These are phyloP conservation scores for Helobdella robusta DNA, from an alignment of 2,888 invertebrate genomes.

Conservation along the genomic window DNA sequence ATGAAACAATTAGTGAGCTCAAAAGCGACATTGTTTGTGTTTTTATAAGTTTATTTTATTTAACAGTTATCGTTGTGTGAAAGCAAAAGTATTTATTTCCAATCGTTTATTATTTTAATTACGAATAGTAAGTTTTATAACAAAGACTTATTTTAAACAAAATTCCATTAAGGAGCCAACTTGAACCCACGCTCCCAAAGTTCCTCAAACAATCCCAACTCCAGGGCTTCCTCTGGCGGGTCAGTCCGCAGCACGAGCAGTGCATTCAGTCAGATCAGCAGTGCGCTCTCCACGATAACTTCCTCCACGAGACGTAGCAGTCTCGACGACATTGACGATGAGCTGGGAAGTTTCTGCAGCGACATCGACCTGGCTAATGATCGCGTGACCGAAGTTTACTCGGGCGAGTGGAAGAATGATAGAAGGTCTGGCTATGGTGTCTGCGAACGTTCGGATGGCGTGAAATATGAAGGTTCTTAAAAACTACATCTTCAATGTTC, in stretches of 20 bases:
- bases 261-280: slow-evolving; percentile 45
- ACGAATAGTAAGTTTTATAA: no score
- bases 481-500: no score
- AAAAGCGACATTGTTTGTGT: no score
- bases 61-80: no score
- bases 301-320: slow-evolving; percentile 1
- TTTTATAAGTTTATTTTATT: no score
- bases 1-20: no score
- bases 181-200: no score
- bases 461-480: slow-evolving; percentile 91
- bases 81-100: no score
- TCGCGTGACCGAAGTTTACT: slow-evolving; percentile 76
- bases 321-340: slow-evolving; percentile 41
- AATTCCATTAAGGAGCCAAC: no score
- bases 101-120: no score
- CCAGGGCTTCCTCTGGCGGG: slow-evolving; percentile 37
- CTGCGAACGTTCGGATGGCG: slow-evolving; percentile 91
- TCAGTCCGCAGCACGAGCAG: slow-evolving; percentile 73
- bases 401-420: slow-evolving; percentile 99
- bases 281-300: slow-evolving; percentile 72
- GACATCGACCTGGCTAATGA: slow-evolving; percentile 75
- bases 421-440: slow-evolving; percentile 94
- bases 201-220: neutral
- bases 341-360: slow-evolving; percentile 53
- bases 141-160: no score